Evolutionary conservation across 2,888 invertebrate species (phyloP).

Genomic region (Catocala fraxini): DNA sequence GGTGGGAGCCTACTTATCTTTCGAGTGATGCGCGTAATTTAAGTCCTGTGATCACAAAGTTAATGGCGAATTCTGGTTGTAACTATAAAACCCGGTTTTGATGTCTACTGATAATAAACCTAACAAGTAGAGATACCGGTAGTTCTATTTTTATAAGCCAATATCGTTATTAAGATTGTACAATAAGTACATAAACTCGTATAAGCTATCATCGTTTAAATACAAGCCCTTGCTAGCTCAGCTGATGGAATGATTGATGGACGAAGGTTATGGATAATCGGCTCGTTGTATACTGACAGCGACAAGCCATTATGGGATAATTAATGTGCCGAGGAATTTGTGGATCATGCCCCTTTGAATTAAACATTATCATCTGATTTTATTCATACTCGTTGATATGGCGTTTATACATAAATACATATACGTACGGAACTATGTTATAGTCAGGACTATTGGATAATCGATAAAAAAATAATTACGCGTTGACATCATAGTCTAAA

Average conservation of each 20-base stretch:
- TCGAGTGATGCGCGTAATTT: neutral
- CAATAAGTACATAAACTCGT: neutral
- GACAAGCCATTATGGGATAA: conserved; percentile 4
- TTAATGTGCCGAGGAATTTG: conserved; percentile 24
- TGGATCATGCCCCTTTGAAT: conserved; percentile 19
- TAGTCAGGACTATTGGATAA: neutral
- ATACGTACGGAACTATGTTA: neutral
- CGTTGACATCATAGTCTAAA: no score
- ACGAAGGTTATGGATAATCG: conserved; percentile 21
- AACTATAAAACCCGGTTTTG: no score
- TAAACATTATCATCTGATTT: neutral
- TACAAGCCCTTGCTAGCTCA: conserved; percentile 25
- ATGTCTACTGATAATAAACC: no score
- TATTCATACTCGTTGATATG: neutral
- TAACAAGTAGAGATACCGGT: neutral
- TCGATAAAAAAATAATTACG: no score
- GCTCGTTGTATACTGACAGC: conserved; percentile 9
- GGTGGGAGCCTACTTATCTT: no score
- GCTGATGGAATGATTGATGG: conserved; percentile 26
- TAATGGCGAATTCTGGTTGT: no score
- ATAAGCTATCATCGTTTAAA: conserved; percentile 12
- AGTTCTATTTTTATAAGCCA: neutral
- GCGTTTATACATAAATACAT: neutral
- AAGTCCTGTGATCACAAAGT: no score
- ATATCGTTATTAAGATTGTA: neutral